phyloP scores from a whole-genome alignment of 2,888 invertebrate species.

The Drosophila dives region DNA sequence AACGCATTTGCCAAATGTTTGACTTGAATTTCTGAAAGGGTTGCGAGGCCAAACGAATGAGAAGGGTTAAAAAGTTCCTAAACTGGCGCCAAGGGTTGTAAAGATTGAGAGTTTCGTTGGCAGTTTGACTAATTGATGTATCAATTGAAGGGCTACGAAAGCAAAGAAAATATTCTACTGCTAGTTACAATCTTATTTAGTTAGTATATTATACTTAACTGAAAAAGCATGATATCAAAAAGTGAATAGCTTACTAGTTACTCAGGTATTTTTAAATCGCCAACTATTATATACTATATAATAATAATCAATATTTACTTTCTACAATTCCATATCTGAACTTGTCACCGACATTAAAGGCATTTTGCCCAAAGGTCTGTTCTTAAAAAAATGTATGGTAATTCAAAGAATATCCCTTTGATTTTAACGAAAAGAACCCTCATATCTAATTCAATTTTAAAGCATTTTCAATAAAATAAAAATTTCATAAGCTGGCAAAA shows the following conservation, averaged over 20 bases:
- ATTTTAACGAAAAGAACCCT: not conserved
- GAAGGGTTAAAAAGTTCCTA: not conserved
- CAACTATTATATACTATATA: not conserved
- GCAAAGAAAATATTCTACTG: not conserved
- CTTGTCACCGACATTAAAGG: constrained; percentile 20
- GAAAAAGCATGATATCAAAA: not conserved
- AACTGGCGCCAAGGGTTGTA: constrained; percentile 23
- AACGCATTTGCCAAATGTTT: constrained; percentile 50
- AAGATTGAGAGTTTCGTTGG: constrained; percentile 10
- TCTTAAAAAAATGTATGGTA: constrained; percentile 17
- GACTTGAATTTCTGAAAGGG: constrained; percentile 13
- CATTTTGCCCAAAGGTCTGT: constrained; percentile 8
- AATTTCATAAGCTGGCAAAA: constrained; percentile 22
- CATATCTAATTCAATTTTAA: constrained; percentile 14
- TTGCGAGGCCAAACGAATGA: not conserved
- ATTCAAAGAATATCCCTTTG: constrained; percentile 15
- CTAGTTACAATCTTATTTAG: not conserved
- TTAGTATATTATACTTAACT: not conserved
- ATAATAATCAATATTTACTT: not conserved
- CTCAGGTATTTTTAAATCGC: not conserved
- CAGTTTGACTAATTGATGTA: constrained; percentile 47
- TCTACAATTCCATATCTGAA: not conserved
- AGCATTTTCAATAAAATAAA: constrained; percentile 21
- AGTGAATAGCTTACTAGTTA: not conserved
- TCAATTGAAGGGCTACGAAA: constrained; percentile 37